Conservation (phyloP, 2,797 vertebrate genomes). For the Clarias pachynema region DNA sequence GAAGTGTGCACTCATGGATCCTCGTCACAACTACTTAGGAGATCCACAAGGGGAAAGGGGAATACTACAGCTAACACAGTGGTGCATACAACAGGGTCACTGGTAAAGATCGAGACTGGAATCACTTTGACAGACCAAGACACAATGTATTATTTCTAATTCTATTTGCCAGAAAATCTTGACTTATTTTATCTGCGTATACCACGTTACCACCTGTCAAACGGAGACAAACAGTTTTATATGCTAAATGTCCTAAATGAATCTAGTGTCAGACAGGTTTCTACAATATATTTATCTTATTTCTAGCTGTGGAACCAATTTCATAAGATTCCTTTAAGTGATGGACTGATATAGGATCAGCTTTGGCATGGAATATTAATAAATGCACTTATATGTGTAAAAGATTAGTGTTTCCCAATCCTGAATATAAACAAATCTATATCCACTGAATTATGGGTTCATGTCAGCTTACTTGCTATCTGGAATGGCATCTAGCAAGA, state of each 20-base stretch:
- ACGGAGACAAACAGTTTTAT: background rate
- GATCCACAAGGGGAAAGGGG: slow-evolving; percentile 35
- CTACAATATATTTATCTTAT: slow-evolving; percentile 16
- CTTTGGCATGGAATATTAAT: background rate
- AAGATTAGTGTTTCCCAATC: slow-evolving; percentile 22
- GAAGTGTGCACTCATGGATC: slow-evolving; percentile 43
- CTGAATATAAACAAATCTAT: background rate
- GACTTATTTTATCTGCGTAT: background rate
- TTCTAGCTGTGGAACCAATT: background rate
- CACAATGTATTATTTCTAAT: slow-evolving; percentile 45
- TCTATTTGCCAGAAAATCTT: slow-evolving; percentile 30
- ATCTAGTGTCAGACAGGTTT: slow-evolving; percentile 9
- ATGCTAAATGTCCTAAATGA: slow-evolving; percentile 10
- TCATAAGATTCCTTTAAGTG: background rate
- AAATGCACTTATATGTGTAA: slow-evolving; percentile 12
- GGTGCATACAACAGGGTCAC: slow-evolving; percentile 50
- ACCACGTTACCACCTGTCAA: slow-evolving; percentile 5
- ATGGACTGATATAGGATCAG: background rate
- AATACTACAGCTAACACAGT: slow-evolving; percentile 53
- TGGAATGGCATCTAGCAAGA: background rate
- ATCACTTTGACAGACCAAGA: slow-evolving; percentile 52
- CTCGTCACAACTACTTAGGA: slow-evolving; percentile 20
- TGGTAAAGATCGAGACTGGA: slow-evolving; percentile 25
- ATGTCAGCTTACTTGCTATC: background rate
- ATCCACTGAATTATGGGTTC: background rate